These are phyloP conservation scores for Cactoblastis cactorum DNA, from an alignment of 2,888 invertebrate species.

Conservation along the genomic window DNA sequence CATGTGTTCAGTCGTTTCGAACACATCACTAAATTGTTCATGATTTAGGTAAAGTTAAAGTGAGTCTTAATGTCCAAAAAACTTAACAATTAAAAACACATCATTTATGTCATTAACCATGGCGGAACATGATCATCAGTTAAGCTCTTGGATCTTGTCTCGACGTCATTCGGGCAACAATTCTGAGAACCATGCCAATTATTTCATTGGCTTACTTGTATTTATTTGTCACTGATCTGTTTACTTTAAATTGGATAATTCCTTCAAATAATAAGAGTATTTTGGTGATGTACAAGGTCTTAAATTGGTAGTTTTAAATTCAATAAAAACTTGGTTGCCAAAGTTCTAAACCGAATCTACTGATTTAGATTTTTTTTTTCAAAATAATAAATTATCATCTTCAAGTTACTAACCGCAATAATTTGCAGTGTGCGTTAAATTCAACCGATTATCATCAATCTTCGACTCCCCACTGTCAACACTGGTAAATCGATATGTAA, in stretches of 20 bases:
- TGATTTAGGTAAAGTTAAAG: neutral
- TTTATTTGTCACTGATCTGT: constrained; percentile 25
- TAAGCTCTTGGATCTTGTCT: constrained; percentile 15
- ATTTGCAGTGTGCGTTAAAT: too few species aligned
- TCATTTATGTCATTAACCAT: constrained; percentile 6
- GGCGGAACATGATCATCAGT: constrained; percentile 33
- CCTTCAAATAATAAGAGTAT: constrained; percentile 19
- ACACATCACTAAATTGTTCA: neutral
- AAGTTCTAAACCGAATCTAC: too few species aligned
- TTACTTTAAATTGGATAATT: constrained; percentile 27
- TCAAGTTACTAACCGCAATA: too few species aligned
- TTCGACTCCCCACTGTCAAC: too few species aligned
- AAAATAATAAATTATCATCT: too few species aligned
- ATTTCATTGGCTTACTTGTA: constrained; percentile 13
- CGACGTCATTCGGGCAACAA: constrained; percentile 47
- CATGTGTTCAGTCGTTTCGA: neutral
- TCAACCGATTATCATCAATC: too few species aligned
- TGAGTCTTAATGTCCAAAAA: neutral
- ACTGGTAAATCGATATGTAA: too few species aligned
- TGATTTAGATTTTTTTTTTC: too few species aligned
- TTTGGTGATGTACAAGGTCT: constrained; percentile 9
- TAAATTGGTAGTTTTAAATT: neutral
- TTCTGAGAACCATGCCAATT: constrained; percentile 44
- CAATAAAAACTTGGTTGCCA: too few species aligned
- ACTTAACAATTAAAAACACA: neutral